phyloP scores from a whole-genome alignment of 2,888 invertebrate species.

The Spicauda simplicius region DNA sequence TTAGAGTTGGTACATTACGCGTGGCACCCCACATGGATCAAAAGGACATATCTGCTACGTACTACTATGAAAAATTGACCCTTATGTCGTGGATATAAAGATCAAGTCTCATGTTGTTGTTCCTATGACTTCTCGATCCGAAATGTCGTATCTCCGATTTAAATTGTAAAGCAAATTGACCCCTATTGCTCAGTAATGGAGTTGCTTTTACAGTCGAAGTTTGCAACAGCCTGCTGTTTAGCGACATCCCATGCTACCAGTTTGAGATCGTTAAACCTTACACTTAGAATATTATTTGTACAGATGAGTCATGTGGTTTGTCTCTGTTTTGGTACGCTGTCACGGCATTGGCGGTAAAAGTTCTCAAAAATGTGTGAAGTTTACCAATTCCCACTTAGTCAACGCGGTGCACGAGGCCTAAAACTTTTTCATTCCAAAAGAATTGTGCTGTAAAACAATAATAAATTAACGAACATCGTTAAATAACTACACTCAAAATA shows the following conservation, averaged over 20 bases:
- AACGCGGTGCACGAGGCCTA: too few species aligned
- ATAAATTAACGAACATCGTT: too few species aligned
- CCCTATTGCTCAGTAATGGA: not conserved
- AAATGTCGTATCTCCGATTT: slow-evolving; percentile 4
- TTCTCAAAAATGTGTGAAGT: too few species aligned
- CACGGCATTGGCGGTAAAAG: not conserved
- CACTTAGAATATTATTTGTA: slow-evolving; percentile 16
- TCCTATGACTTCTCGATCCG: not conserved
- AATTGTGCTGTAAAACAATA: too few species aligned
- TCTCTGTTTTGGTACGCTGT: not conserved
- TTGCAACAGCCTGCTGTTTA: slow-evolving; percentile 50
- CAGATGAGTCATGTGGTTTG: not conserved
- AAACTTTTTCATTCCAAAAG: too few species aligned
- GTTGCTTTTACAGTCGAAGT: slow-evolving; percentile 20
- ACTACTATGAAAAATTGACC: slow-evolving; percentile 24
- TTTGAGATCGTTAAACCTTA: slow-evolving; percentile 58
- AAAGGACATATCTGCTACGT: not conserved
- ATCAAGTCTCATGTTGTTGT: not conserved
- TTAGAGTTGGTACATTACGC: slow-evolving; percentile 50
- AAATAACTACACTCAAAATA: too few species aligned
- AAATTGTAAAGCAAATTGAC: not conserved
- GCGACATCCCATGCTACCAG: slow-evolving; percentile 55
- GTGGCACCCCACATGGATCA: slow-evolving; percentile 40
- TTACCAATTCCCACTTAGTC: too few species aligned
- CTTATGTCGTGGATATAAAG: slow-evolving; percentile 23